A percentile compares a stretch with the other conserved stretches of the same genome.
Evolutionary conservation across 2,888 invertebrate genomes (phyloP).

Genomic region (Aphodius sticticus): DNA sequence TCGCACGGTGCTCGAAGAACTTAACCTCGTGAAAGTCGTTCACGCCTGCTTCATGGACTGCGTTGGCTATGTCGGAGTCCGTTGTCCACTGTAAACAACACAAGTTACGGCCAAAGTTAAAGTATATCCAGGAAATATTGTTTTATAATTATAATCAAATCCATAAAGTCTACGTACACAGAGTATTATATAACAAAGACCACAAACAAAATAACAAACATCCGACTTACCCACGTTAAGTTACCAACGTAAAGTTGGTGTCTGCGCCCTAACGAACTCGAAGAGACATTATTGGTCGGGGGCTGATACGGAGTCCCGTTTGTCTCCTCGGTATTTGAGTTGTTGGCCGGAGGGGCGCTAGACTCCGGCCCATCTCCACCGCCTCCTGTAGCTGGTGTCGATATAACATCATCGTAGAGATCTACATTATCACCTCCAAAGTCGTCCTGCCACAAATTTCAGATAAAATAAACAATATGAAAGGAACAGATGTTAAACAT

Average conservation of each 20-base stretch:
- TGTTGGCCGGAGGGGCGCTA: conserved; percentile 65
- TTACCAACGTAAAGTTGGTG: conserved; percentile 97
- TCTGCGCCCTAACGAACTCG: conserved; percentile 77
- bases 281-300: conserved; percentile 72
- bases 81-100: conserved; percentile 88
- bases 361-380: conserved; percentile 57
- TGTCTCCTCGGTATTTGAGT: conserved; percentile 70
- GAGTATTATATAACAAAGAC: background rate
- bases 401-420: conserved; percentile 94
- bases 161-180: background rate
- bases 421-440: conserved; percentile 90
- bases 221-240: conserved; percentile 89
- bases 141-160: too few species aligned
- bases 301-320: conserved; percentile 75
- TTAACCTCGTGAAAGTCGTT: conserved; percentile 96
- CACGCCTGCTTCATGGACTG: conserved; percentile 87
- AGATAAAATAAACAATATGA: conserved; percentile 13
- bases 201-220: background rate
- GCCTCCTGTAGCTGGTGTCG: conserved; percentile 70
- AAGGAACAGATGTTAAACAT: background rate
- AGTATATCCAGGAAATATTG: too few species aligned
- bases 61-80: conserved; percentile 93
- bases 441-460: conserved; percentile 67
- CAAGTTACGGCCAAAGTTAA: background rate
- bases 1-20: conserved; percentile 98